Base-by-base conservation (phyloP, 2,797 vertebrate species). In the Cynodonichthys magdalenae region DNA sequence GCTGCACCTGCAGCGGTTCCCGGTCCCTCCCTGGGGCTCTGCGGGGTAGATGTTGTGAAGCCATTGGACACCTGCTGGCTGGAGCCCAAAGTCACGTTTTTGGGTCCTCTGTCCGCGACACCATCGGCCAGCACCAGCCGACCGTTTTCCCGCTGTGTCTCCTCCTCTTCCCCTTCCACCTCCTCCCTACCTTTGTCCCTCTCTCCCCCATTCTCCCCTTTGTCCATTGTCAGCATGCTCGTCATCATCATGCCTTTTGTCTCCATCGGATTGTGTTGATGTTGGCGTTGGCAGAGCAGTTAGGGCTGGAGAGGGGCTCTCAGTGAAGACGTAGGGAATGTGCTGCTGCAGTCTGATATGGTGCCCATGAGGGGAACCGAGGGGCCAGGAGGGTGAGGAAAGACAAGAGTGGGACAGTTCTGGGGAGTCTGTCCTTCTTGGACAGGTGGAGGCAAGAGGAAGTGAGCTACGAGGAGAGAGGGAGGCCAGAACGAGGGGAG, bases 51-150 rank as follows among this genome's bases (percentile, higher is more conserved):
- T 0, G 95, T 93, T n/a, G 89, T 88, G 79, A 94, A 96, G 10
- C 96, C 96, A 0, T 97, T 98, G 14, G 96, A 97, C 61, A 97
- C 94, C 71, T 94, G 96, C 52, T 83, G 90, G 28, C 92, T 90
- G 0, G 93, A 79, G 31, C 90, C 87, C 0, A 79, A 71, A 66
- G 18, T 87, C 42, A 77, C 81, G 67, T 90, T 94, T 66, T 85
- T 90, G 45, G 91, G 83, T 64, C 82, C 88, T 39, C 90, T 91
- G 27, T 92, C 89, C 1, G 71, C 71, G 0, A 90, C 62, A 15
- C 87, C 89, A 36, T 92, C 91, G 3, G 87, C 91, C 54, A 93
- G 66, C 87, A 93, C 85, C 59, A 94, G 80, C 57, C 91, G 87
- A 27, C 94, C 89, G 0, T 96, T 95, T 85, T 95, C 95, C 77